A percentile compares a stretch with the other conserved stretches of the same genome.
phyloP scores from a whole-genome alignment of 2,797 vertebrate genomes.

The Falco naumanni region DNA sequence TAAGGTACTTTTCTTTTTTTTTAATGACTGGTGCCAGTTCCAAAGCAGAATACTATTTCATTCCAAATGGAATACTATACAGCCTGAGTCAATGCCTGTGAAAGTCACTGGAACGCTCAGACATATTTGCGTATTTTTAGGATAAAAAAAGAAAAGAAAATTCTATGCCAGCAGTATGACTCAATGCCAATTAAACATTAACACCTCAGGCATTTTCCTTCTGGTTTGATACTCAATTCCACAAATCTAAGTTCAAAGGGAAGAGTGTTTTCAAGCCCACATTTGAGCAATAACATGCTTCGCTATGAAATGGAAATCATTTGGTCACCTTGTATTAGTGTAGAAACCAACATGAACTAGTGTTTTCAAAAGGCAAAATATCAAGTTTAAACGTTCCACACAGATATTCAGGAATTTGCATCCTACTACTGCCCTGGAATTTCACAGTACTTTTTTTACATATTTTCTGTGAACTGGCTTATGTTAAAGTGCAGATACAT shows the following conservation, averaged over 20 bases:
- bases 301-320: conserved; percentile 45
- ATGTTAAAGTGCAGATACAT: not conserved
- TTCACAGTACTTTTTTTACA: not conserved
- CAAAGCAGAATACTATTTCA: not conserved
- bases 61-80: not conserved
- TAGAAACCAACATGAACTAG: not conserved
- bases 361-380: conserved; percentile 9
- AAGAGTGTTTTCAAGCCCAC: conserved; percentile 11
- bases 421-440: not conserved
- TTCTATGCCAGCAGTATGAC: not conserved
- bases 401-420: not conserved
- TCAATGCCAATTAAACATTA: conserved; percentile 50
- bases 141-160: not conserved
- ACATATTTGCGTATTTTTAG: not conserved
- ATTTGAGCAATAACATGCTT: not conserved
- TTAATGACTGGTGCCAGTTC: not conserved
- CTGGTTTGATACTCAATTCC: conserved; percentile 23
- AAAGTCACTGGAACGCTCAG: not conserved
- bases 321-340: not conserved
- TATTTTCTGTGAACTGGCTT: not conserved
- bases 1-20: not conserved
- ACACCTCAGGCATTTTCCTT: conserved; percentile 42
- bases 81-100: not conserved
- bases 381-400: not conserved
- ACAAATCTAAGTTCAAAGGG: conserved; percentile 11